Percentiles rank a stretch among this genome's conserved stretches.
Evolutionary conservation across 1,140 invertebrate species (phyloP).

Genomic region (Calycopis cecrops): DNA sequence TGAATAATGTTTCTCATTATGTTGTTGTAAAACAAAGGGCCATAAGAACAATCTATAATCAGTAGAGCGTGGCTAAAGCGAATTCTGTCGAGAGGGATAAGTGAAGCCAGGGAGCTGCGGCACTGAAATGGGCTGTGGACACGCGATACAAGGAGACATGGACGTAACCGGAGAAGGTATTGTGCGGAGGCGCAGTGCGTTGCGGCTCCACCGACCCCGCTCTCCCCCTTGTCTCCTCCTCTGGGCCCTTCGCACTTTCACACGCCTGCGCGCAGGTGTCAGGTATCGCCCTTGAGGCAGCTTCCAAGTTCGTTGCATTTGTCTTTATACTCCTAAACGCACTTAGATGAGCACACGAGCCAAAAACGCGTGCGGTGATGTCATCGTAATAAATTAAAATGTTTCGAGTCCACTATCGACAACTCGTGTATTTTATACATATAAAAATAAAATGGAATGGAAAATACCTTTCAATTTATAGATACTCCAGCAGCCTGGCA

Average conservation of each 20-base stretch:
- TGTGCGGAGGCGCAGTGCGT: constrained; percentile 63
- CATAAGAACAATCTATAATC: constrained; percentile 28
- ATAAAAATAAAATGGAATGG: too few species aligned
- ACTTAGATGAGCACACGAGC: background rate
- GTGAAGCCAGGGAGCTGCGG: constrained; percentile 51
- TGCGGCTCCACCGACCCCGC: constrained; percentile 39
- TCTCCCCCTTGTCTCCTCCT: constrained; percentile 21
- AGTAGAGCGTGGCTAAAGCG: constrained; percentile 48
- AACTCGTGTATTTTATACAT: background rate
- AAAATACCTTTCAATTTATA: too few species aligned
- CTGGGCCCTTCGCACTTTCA: constrained; percentile 52
- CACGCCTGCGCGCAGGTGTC: constrained; percentile 69
- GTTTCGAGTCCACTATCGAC: background rate
- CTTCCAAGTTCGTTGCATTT: constrained; percentile 55
- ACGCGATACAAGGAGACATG: constrained; percentile 68
- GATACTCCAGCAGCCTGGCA: too few species aligned
- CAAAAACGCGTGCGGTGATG: constrained; percentile 1
- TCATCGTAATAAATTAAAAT: constrained; percentile 5
- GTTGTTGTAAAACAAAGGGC: constrained; percentile 16
- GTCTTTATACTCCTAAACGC: constrained; percentile 22
- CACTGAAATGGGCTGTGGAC: constrained; percentile 52
- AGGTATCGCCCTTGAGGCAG: constrained; percentile 65
- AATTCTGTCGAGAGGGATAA: constrained; percentile 62
- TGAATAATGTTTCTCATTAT: background rate
- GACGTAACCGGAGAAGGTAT: constrained; percentile 67